Evolutionary conservation across 2,888 invertebrate species (phyloP).

Genomic region (Patella pellucida): DNA sequence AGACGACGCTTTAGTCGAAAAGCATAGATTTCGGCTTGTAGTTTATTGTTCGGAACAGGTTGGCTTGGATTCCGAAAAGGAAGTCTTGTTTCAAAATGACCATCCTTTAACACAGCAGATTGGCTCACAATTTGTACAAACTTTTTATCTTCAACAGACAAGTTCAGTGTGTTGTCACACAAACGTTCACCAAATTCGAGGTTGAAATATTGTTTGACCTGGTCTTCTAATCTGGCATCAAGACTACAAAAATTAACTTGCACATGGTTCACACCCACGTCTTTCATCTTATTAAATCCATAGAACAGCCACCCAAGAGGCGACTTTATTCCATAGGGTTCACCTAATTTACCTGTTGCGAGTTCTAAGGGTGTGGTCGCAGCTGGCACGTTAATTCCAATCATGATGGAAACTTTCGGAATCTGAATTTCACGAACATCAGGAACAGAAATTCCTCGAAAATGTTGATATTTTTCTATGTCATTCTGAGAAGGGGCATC

Average conservation of each 20-base stretch:
- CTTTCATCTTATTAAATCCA: constrained; percentile 16
- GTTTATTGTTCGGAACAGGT: constrained; percentile 15
- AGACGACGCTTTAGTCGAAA: constrained; percentile 16
- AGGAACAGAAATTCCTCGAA: constrained; percentile 2
- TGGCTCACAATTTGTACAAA: constrained; percentile 17
- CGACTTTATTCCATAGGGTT: constrained; percentile 27
- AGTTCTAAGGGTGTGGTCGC: constrained; percentile 11
- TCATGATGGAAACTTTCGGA: not conserved
- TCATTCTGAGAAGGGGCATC: not conserved
- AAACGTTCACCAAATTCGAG: constrained; percentile 14
- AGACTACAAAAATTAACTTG: constrained; percentile 14
- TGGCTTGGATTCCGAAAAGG: constrained; percentile 23
- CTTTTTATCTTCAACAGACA: constrained; percentile 79
- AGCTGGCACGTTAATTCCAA: constrained; percentile 18
- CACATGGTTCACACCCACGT: not conserved
- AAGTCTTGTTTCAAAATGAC: constrained; percentile 25
- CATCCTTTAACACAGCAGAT: constrained; percentile 3
- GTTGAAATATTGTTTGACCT: constrained; percentile 77
- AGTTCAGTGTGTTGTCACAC: constrained; percentile 84
- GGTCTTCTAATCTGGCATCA: constrained; percentile 86
- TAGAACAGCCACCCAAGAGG: constrained; percentile 30
- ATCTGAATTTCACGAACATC: not conserved
- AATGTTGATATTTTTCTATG: constrained; percentile 12
- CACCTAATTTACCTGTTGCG: constrained; percentile 5
- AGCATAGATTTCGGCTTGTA: constrained; percentile 7